These are phyloP conservation scores for Iphiclides podalirius DNA, from an alignment of 2,888 invertebrate genomes.

Conservation along the genomic window DNA sequence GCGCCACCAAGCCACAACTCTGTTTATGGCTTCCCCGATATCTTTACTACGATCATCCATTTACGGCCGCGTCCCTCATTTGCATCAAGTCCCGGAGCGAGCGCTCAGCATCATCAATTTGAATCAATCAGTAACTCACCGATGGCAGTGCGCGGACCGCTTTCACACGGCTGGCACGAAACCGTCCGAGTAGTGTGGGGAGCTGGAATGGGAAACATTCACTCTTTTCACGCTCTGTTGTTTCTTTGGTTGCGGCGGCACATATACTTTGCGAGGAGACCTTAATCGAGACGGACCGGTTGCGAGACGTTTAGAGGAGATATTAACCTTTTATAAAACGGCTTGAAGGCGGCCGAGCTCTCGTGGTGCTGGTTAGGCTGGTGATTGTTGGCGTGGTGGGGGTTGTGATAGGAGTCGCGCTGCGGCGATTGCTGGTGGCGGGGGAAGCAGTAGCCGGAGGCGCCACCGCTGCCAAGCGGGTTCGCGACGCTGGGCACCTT, in stretches of 20 bases:
- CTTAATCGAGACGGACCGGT: conserved; percentile 6
- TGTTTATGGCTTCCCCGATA: conserved; percentile 59
- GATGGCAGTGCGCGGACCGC: conserved; percentile 60
- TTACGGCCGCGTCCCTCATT: conserved; percentile 57
- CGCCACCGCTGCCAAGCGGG: conserved; percentile 84
- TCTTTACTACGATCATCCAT: conserved; percentile 66
- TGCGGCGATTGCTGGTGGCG: conserved; percentile 77
- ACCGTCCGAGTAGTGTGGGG: conserved; percentile 86
- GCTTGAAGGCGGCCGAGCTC: conserved; percentile 88
- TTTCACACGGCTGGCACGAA: conserved; percentile 88
- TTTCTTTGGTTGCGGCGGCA: conserved; percentile 3
- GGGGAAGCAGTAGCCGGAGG: conserved; percentile 77
- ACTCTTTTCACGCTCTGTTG: conserved; percentile 57
- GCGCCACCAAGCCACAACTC: conserved; percentile 64
- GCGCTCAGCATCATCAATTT: conserved; percentile 47
- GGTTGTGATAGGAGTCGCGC: conserved; percentile 79
- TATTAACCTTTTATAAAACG: conserved; percentile 93
- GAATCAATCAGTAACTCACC: conserved; percentile 66
- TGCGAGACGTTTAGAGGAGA: conserved; percentile 22
- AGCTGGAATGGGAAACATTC: conserved; percentile 77
- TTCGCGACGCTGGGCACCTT: conserved; percentile 90
- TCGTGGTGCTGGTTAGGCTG: conserved; percentile 76
- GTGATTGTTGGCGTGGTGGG: conserved; percentile 72
- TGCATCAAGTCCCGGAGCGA: conserved; percentile 45
- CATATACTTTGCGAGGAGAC: conserved; percentile 4